Conservation (phyloP, 2,113 vertebrate genomes). For the Chaetorhynchus papuensis region DNA sequence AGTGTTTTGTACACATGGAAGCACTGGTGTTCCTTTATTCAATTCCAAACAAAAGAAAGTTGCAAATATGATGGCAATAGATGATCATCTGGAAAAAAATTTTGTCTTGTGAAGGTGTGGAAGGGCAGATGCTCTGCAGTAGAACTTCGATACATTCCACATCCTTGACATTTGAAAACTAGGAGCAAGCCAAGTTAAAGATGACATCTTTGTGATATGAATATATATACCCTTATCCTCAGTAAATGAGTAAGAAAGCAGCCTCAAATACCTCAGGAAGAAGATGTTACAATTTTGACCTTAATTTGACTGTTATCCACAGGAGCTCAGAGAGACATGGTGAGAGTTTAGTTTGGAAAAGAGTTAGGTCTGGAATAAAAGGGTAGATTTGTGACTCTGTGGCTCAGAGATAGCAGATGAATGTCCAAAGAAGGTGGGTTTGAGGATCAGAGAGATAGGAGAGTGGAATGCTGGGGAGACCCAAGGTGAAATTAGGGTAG, state of each 20-base stretch:
- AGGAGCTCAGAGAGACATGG: neutral
- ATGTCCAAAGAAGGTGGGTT: neutral
- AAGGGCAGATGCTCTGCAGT: neutral
- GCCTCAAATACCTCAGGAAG: neutral
- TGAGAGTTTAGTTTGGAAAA: neutral
- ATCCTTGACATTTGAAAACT: neutral
- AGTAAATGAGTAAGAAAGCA: neutral
- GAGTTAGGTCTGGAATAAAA: neutral
- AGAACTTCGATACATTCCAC: neutral
- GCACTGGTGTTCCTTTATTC: neutral
- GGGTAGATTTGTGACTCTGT: neutral
- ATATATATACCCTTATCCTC: neutral
- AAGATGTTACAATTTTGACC: neutral
- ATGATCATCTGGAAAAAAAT: neutral
- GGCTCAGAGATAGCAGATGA: neutral
- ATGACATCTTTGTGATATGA: neutral
- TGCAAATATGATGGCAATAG: neutral
- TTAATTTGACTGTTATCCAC: neutral
- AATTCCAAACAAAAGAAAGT: neutral
- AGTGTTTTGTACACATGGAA: neutral
- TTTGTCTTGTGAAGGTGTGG: neutral
- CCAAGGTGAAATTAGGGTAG: neutral
- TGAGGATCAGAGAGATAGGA: neutral
- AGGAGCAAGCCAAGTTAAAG: neutral
- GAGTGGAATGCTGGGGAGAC: neutral